Base-by-base conservation (phyloP, 2,113 vertebrate species). In the Paraplagusia blochii region DNA sequence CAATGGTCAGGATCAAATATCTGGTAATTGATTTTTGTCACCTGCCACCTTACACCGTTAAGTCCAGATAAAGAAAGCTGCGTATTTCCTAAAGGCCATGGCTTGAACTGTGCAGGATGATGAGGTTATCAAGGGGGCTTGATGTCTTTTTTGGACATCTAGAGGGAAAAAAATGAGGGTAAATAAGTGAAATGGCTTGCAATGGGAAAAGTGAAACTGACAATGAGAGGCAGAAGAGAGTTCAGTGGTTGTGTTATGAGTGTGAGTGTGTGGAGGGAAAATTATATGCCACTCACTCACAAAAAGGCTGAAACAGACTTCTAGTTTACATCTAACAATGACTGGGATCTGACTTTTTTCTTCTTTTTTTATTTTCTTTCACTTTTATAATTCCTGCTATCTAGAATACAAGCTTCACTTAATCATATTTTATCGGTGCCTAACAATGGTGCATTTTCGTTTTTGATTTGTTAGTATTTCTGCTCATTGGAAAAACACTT, bases 91-190 rank as follows among this genome's bases (percentile, higher is more conserved):
- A n/a, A n/a, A n/a, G 22, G 22, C 22, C 22, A 4, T 2, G 22
- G 22, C 22, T 29, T 29, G 22, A 29, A 35, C 62, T 54, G 14
- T 60, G 66, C 53, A 58, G 58, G 76, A n/a, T n/a, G 58, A 75
- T 29, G 60, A 76, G 69, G 75, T 77, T 8, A 39, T 69, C 70
- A 55, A 51, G 72, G 79, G 74, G 55, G 18, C 69, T 81, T 83
- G 86, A 87, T 85, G 69, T 51, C 64, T 73, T 58, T 73, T 74
- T 50, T 58, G 72, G 51, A 68, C 54, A 45, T 36, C 70, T 67
- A n/a, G 12, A 74, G 69, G 69, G 73, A 62, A 56, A 70, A 55
- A 61, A 35, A 53, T 29, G 46, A 54, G 53, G 57, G 69, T 55
- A 46, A 65, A 29, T 63, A 52, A 33, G 53, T 59, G 60, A n/a